These are phyloP conservation scores for Macaria liturata DNA, from an alignment of 2,888 invertebrate species.

Conservation along the genomic window DNA sequence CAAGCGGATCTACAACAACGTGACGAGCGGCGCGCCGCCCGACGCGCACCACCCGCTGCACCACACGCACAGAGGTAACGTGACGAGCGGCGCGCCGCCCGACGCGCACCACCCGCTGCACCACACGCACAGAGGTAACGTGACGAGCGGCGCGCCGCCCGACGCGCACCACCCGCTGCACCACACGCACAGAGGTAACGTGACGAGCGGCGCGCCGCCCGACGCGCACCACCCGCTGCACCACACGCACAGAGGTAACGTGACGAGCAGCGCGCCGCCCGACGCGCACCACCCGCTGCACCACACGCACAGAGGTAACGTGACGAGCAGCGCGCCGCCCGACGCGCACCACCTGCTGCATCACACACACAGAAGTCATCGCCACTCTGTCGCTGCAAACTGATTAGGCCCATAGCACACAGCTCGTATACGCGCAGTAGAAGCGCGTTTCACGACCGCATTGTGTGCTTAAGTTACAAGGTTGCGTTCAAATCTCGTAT, in stretches of 20 bases:
- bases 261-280: constrained; percentile 71
- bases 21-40: constrained; percentile 71
- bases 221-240: constrained; percentile 87
- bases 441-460: too few species aligned
- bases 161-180: constrained; percentile 87
- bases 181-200: constrained; percentile 89
- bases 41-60: constrained; percentile 87
- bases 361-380: constrained; percentile 85
- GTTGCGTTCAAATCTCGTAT: too few species aligned
- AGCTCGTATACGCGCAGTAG: too few species aligned
- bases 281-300: constrained; percentile 87
- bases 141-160: constrained; percentile 71
- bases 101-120: constrained; percentile 87
- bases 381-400: too few species aligned
- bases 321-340: constrained; percentile 71
- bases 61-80: constrained; percentile 84
- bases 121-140: constrained; percentile 89
- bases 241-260: constrained; percentile 89
- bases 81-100: constrained; percentile 71
- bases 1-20: constrained; percentile 97
- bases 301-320: constrained; percentile 89
- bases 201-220: constrained; percentile 71
- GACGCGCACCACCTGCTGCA: constrained; percentile 87
- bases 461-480: too few species aligned
- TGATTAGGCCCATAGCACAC: too few species aligned